Conservation (phyloP, 2,888 invertebrate species). For the Didymodactylos carnosus region DNA sequence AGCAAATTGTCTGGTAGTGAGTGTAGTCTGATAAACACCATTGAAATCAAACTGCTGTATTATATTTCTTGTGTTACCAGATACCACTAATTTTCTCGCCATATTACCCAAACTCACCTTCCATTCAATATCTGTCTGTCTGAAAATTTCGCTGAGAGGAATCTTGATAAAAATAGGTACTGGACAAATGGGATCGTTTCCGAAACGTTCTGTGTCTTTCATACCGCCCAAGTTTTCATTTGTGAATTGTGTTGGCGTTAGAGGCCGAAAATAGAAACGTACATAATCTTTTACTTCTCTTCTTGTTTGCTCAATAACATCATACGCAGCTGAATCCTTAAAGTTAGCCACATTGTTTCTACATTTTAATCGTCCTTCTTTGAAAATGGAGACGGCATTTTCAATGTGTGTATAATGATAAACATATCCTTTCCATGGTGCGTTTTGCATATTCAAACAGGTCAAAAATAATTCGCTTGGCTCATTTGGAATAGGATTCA, state of each 20-base stretch:
- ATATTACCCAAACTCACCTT: neutral
- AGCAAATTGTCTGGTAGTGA: neutral
- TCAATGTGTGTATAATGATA: neutral
- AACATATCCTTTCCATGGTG: neutral
- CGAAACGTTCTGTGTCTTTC: neutral
- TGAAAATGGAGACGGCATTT: neutral
- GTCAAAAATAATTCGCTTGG: neutral
- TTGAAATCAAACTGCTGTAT: neutral
- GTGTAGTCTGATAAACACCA: neutral
- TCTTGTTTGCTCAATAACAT: neutral
- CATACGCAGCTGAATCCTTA: neutral
- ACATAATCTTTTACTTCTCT: neutral
- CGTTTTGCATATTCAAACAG: neutral
- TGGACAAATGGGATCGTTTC: neutral
- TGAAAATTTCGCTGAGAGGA: neutral
- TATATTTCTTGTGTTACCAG: neutral
- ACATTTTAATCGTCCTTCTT: neutral
- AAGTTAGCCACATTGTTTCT: neutral
- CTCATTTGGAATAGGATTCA: too few relatives aligned
- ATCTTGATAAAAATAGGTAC: neutral
- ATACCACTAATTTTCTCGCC: neutral
- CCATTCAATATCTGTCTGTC: neutral
- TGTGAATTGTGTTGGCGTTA: neutral
- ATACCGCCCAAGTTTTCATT: neutral
- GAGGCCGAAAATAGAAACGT: neutral